A percentile compares a stretch with the other conserved stretches of the same genome.
Evolutionary conservation across 2,888 invertebrate genomes (phyloP).

Genomic region (Blastobasis adustella): DNA sequence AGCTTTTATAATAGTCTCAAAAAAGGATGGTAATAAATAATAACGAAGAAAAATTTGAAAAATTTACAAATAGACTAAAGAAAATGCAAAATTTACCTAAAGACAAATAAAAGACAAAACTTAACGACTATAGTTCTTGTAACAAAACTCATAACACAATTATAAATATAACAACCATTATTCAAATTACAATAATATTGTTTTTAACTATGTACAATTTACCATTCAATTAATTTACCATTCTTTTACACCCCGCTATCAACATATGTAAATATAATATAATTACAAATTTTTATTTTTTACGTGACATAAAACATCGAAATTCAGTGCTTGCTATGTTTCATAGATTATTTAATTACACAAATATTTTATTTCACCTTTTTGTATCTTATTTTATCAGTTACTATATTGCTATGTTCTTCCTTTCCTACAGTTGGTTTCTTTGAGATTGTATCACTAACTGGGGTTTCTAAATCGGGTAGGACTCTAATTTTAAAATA

Average conservation of each 20-base stretch:
- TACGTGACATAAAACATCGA: constrained; percentile 67
- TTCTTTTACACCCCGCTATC: constrained; percentile 28
- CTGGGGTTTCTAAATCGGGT: too few species aligned
- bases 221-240: constrained; percentile 19
- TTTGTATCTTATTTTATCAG: background rate
- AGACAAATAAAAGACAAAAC: too few species aligned
- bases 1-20: too few species aligned
- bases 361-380: constrained; percentile 15
- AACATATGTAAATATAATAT: constrained; percentile 55
- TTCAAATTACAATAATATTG: constrained; percentile 5
- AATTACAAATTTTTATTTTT: constrained; percentile 42
- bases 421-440: background rate
- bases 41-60: too few species aligned
- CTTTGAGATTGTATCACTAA: too few species aligned
- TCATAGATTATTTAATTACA: constrained; percentile 47
- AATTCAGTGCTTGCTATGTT: constrained; percentile 66
- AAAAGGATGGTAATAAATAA: too few species aligned
- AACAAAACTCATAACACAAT: constrained; percentile 12
- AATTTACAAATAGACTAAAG: too few species aligned
- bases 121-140: too few species aligned
- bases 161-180: constrained; percentile 23
- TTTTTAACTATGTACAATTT: constrained; percentile 11
- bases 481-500: too few species aligned
- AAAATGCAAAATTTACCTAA: too few species aligned
- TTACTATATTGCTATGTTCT: background rate